Base-by-base conservation (phyloP, 2,797 vertebrate species). In the Sebastes nivosus region DNA sequence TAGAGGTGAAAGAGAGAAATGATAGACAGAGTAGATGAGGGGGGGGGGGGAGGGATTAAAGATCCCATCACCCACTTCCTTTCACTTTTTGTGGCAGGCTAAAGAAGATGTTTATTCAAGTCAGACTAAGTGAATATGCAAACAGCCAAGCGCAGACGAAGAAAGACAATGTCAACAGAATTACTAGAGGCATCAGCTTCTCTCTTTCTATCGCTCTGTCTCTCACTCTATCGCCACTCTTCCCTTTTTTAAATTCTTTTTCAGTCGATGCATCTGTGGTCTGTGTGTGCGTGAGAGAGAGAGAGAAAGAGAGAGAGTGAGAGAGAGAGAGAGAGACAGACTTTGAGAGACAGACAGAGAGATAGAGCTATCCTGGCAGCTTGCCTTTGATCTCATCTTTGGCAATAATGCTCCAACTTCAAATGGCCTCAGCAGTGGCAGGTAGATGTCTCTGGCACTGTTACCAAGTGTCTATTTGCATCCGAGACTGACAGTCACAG, bases 391-490 rank as follows among this genome's bases (percentile, higher is more conserved):
- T 94, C 90, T 91, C 79, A 82, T 87, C 86, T 89, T 85, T 88
- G 84, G 87, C 90, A 92, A 91, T 79, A 89, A 90, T 74, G 58
- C 66, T 81, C 25, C 60, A 72, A 88, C 92, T 94, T 95, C 87
- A 94, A 92, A 94, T 93, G 87, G 86, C 85, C 83, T 91, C 92
- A 79, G 87, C 80, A 46, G 74, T 87, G 87, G 82, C 92, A 93
- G 93, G 87, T 92, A 83, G 87, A 81, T 24, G 85, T 86, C 79
- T 89, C 72, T 85, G 79, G 77, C 67, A 54, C 71, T 38, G 67
- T 52, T 77, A 77, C 81, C 67, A 57, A 76, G 80, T 50, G 54
- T 87, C 73, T 78, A 86, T 92, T 91, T 92, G 87, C 82, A 84
- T 84, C 82, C 5, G 16, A 82, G 81, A 75, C 77, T 83, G 87